Conservation (phyloP, 1,140 invertebrate species). For the Zaprionus africanus region DNA sequence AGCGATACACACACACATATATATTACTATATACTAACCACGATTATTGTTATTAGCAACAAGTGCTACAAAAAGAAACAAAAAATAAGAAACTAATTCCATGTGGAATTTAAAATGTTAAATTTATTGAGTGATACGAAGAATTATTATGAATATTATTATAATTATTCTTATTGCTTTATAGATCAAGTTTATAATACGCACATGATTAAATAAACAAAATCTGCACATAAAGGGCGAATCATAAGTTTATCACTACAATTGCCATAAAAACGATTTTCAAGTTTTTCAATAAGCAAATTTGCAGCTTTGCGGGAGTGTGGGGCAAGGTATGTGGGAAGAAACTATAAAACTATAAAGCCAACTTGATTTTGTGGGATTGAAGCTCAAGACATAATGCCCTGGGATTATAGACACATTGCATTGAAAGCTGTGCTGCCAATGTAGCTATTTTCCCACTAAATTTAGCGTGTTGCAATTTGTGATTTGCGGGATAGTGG, state of each 20-base stretch:
- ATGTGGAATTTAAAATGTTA: not conserved
- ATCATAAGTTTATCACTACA: not conserved
- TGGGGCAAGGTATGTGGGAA: not conserved
- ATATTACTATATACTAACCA: not conserved
- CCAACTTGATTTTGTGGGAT: not conserved
- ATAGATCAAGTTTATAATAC: not conserved
- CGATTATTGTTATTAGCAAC: slow-evolving; percentile 54
- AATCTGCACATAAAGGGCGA: not conserved
- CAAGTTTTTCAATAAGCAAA: not conserved
- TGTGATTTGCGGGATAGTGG: too few relatives aligned
- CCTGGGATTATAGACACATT: too few relatives aligned
- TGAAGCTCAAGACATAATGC: too few relatives aligned
- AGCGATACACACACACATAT: not conserved
- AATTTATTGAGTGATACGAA: not conserved
- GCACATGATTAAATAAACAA: not conserved
- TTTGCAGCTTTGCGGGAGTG: not conserved
- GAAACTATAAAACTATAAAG: not conserved
- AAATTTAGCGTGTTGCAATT: too few relatives aligned
- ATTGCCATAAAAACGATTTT: not conserved
- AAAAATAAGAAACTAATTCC: slow-evolving; percentile 42
- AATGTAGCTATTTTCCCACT: too few relatives aligned
- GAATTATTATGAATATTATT: not conserved
- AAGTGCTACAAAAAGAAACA: slow-evolving; percentile 74
- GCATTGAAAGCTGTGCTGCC: too few relatives aligned
- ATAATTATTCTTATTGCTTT: not conserved